A percentile compares a stretch with the other conserved stretches of the same genome.
Conservation (phyloP, 2,888 invertebrate genomes). For the Ormyrus pomaceus region DNA sequence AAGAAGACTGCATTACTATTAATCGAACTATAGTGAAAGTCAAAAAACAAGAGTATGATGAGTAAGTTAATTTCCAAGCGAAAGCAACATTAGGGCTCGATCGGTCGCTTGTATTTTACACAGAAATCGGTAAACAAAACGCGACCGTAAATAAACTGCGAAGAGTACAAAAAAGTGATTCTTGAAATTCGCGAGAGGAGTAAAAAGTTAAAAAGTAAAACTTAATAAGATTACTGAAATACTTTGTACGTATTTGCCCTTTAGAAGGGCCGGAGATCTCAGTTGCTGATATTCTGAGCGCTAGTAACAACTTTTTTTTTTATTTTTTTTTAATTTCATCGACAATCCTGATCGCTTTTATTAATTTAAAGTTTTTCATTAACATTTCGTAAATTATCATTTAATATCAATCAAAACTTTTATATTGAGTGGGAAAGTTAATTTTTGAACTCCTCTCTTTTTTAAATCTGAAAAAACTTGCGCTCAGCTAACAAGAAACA, state of each 20-base stretch:
- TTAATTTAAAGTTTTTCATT: conserved; percentile 1
- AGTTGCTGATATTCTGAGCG: conserved; percentile 54
- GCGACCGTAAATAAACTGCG: conserved; percentile 51
- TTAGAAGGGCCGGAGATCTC: conserved; percentile 54
- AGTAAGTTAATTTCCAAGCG: conserved; percentile 52
- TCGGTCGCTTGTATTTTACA: conserved; percentile 45
- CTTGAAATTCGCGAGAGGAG: conserved; percentile 49
- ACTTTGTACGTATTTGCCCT: conserved; percentile 50
- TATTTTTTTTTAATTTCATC: conserved; percentile 21
- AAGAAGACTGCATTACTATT: conserved; percentile 55
- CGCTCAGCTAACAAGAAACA: conserved; percentile 43
- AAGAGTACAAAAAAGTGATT: conserved; percentile 56
- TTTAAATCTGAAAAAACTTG: conserved; percentile 40
- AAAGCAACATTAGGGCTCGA: conserved; percentile 44
- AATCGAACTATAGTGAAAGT: conserved; percentile 54
- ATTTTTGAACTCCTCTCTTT: conserved; percentile 25
- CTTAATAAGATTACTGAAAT: conserved; percentile 44
- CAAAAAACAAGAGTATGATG: conserved; percentile 39
- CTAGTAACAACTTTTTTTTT: conserved; percentile 41
- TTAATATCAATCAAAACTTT: conserved; percentile 8
- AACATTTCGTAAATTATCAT: conserved; percentile 8
- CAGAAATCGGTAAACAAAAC: conserved; percentile 30
- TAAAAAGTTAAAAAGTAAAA: conserved; percentile 41
- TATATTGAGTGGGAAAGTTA: conserved; percentile 21
- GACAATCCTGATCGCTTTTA: conserved; percentile 7